These are phyloP conservation scores for Knipowitschia caucasica DNA, from an alignment of 2,797 vertebrate genomes.

Conservation along the genomic window DNA sequence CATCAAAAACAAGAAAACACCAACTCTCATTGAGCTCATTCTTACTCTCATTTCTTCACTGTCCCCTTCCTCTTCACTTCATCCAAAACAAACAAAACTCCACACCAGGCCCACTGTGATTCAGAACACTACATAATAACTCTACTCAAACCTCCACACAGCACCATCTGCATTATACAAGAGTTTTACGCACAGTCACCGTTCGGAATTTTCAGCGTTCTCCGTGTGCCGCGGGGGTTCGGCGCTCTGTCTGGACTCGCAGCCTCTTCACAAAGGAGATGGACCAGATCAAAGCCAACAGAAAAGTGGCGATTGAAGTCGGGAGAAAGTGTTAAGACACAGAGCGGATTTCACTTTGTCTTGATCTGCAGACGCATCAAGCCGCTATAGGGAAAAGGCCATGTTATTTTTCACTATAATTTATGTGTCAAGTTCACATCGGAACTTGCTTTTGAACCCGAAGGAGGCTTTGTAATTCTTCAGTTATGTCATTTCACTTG, in stretches of 20 bases:
- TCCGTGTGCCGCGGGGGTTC: not conserved
- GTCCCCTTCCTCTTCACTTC: too few species aligned
- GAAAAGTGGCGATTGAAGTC: constrained; percentile 5
- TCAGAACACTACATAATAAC: not conserved
- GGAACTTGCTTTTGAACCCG: not conserved
- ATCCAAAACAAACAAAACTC: too few species aligned
- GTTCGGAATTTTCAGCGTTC: not conserved
- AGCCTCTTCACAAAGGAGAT: constrained; percentile 9
- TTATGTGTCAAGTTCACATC: constrained; percentile 1
- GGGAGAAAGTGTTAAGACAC: not conserved
- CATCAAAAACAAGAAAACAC: too few species aligned
- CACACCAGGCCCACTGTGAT: too few species aligned
- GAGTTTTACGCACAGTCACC: too few species aligned
- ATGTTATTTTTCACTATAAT: constrained; percentile 1
- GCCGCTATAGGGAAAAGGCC: not conserved
- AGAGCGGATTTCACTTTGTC: not conserved
- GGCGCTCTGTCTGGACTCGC: constrained; percentile 43
- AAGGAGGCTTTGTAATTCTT: not conserved
- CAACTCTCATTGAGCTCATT: too few species aligned
- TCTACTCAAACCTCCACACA: not conserved
- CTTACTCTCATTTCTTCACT: too few species aligned
- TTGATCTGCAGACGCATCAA: not conserved
- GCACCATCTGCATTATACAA: not conserved
- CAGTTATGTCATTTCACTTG: not conserved
- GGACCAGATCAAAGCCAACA: not conserved